Conservation (phyloP, 2,113 vertebrate genomes). For the Anthoscopus minutus region DNA sequence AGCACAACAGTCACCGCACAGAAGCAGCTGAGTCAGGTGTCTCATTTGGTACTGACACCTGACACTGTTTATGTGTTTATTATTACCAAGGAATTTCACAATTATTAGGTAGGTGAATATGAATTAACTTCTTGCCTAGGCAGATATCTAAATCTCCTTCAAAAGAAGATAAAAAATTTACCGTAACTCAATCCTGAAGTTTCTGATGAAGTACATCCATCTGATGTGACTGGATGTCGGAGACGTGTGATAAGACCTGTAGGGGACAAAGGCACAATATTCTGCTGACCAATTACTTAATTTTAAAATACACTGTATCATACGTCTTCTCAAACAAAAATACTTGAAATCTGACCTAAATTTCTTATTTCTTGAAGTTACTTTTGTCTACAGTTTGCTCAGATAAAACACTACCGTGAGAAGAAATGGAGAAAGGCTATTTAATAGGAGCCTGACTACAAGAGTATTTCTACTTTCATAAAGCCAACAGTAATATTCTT, state of each 20-base stretch:
- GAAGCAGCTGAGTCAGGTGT: background rate
- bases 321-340: background rate
- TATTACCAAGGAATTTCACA: background rate
- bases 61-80: background rate
- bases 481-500: background rate
- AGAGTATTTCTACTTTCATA: background rate
- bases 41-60: background rate
- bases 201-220: constrained; percentile 70
- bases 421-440: background rate
- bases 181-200: constrained; percentile 77
- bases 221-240: constrained; percentile 74
- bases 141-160: background rate
- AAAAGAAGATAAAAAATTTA: constrained; percentile 39
- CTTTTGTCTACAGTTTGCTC: background rate
- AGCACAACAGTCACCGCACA: background rate
- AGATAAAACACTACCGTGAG: background rate
- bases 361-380: background rate
- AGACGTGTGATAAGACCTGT: constrained; percentile 80
- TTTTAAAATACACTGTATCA: background rate
- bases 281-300: background rate
- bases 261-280: background rate
- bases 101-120: background rate
- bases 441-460: background rate
- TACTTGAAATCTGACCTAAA: background rate
- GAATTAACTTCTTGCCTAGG: background rate